A percentile compares a stretch with the other conserved stretches of the same genome.
phyloP scores from a whole-genome alignment of 2,888 invertebrate species.

The Agrotis exclamationis region DNA sequence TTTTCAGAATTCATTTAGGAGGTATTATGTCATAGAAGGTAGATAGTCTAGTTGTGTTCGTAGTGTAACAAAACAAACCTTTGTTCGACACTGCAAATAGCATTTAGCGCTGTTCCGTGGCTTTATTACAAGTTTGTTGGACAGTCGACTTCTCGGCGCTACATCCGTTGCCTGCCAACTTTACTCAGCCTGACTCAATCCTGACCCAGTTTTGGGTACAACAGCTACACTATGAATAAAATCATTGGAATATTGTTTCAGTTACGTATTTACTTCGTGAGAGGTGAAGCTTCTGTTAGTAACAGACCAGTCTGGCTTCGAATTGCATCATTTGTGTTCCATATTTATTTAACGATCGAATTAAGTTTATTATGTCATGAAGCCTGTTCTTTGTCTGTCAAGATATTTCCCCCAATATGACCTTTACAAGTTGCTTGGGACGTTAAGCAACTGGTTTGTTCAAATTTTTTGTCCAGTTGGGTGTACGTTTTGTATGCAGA shows the following conservation, averaged over 20 bases:
- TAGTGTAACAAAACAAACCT: slow-evolving; percentile 56
- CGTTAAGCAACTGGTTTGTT: slow-evolving; percentile 39
- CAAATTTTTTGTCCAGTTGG: slow-evolving; percentile 39
- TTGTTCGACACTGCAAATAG: slow-evolving; percentile 61
- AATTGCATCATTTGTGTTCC: slow-evolving; percentile 37
- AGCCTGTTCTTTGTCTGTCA: slow-evolving; percentile 20
- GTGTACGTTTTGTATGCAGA: slow-evolving; percentile 5
- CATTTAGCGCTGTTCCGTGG: slow-evolving; percentile 63
- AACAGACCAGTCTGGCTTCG: slow-evolving; percentile 8
- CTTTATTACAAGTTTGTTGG: slow-evolving; percentile 72
- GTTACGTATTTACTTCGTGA: slow-evolving; percentile 28
- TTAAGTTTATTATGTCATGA: slow-evolving; percentile 21
- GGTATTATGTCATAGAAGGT: slow-evolving; percentile 31
- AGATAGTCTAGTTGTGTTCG: slow-evolving; percentile 27
- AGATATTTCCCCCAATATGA: slow-evolving; percentile 38
- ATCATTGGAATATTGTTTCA: slow-evolving; percentile 57
- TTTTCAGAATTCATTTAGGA: slow-evolving; percentile 22
- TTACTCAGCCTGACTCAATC: slow-evolving; percentile 67
- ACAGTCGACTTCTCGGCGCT: slow-evolving; percentile 63
- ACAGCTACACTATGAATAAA: slow-evolving; percentile 49
- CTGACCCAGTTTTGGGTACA: slow-evolving; percentile 65
- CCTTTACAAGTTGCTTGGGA: slow-evolving; percentile 35
- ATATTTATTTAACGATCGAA: slow-evolving; percentile 24
- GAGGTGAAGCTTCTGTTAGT: slow-evolving; percentile 15
- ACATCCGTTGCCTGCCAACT: slow-evolving; percentile 71